Percentiles rank a stretch among this genome's conserved stretches.
Conservation (phyloP, 2,888 invertebrate genomes). For the Caenorhabditis afra region DNA sequence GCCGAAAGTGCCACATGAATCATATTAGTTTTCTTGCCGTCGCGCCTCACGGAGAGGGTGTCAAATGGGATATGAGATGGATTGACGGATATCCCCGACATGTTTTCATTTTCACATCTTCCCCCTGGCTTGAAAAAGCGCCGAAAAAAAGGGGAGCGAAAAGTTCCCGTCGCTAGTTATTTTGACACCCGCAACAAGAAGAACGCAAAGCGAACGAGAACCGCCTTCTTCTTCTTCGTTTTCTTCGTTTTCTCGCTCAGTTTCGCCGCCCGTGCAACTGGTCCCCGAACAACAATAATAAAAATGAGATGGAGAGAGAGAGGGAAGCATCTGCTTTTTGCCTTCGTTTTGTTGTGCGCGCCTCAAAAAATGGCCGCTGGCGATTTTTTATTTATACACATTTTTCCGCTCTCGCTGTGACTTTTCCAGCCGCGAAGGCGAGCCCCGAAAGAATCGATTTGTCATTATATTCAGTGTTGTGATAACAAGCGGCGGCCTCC, state of each 20-base stretch:
- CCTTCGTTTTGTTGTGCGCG: slow-evolving; percentile 2
- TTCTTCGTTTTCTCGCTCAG: slow-evolving; percentile 2
- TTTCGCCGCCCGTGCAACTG: slow-evolving; percentile 21
- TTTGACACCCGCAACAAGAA: slow-evolving; percentile 26
- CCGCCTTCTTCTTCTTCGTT: slow-evolving; percentile 18
- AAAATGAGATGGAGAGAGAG: slow-evolving; percentile 24
- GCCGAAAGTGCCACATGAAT: no score
- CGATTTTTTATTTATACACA: slow-evolving; percentile 53
- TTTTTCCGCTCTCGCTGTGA: slow-evolving; percentile 2
- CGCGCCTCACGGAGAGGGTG: slow-evolving; percentile 3
- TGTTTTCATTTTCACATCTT: slow-evolving; percentile 8
- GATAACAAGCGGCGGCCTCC: slow-evolving; percentile 35
- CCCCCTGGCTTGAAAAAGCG: background rate
- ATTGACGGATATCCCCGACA: slow-evolving; percentile 27
- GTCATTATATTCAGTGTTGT: slow-evolving; percentile 40
- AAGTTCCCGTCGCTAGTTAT: slow-evolving; percentile 1
- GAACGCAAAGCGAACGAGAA: background rate
- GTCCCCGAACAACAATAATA: slow-evolving; percentile 49
- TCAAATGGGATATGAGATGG: slow-evolving; percentile 41
- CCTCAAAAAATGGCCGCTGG: slow-evolving; percentile 44
- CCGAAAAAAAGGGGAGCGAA: no score
- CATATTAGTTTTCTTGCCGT: no score
- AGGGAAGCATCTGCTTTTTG: slow-evolving; percentile 25
- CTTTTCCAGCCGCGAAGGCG: background rate
- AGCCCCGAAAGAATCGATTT: background rate